Percentiles rank a stretch among this genome's conserved stretches.
Conservation (phyloP, 2,113 vertebrate genomes). For the Charina bottae region DNA sequence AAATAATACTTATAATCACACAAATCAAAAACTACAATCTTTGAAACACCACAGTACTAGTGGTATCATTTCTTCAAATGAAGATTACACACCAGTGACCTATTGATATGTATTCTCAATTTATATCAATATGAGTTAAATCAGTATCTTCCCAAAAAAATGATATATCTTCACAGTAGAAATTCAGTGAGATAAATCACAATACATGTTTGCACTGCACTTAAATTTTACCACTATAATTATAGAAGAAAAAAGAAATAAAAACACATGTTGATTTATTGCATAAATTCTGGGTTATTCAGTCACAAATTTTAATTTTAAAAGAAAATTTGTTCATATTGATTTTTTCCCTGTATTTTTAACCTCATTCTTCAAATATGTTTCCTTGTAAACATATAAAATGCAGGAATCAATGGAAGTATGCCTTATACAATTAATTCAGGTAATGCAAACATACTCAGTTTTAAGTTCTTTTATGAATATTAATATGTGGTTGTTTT, state of each 20-base stretch:
- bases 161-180: background rate
- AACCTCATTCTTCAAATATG: background rate
- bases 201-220: background rate
- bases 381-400: background rate
- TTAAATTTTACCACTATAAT: background rate
- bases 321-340: background rate
- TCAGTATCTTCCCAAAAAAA: background rate
- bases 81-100: background rate
- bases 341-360: background rate
- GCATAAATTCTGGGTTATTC: background rate
- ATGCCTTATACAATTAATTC: background rate
- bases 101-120: background rate
- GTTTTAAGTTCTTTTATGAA: background rate
- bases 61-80: background rate
- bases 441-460: background rate
- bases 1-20: background rate
- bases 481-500: conserved; percentile 18
- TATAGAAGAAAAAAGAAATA: background rate
- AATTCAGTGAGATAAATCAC: background rate
- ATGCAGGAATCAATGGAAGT: background rate
- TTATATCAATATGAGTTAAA: background rate
- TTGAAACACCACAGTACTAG: background rate
- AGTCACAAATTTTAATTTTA: conserved; percentile 19
- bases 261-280: background rate
- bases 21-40: background rate